Evolutionary conservation across 2,113 vertebrate genomes (phyloP), one percentile per base, ranked within the genome.

Genomic region (Periophthalmodon schlosseri): DNA sequence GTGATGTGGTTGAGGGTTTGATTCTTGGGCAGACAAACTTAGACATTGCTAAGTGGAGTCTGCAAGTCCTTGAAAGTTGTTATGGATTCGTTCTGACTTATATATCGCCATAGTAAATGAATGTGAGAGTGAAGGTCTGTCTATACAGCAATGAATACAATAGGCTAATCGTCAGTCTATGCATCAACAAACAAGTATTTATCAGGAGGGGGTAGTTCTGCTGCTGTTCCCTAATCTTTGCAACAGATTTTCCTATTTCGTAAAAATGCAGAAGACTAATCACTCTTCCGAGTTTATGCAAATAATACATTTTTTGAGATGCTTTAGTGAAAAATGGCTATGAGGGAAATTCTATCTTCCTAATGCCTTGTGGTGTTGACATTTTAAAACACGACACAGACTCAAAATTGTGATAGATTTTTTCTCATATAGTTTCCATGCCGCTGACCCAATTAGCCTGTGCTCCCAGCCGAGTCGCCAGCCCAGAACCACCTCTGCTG

Each of bases 381-480:
- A 10, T 23, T 20, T 39, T 58, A 4, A 76, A 77, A 76, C 46
- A 13, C 39, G 15, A 0, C 12, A 18, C 28, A 71, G 18, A 52
- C 36, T 67, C 46, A 36, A 82, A 79, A 83, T 74, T 71, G 63
- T 54, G 14, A 8, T 61, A 65, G 21, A 77, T 85, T 68, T 85
- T 84, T 39, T 74, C 60, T 69, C 68, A 70, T 46, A 33, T 63
- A 9, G 73, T 75, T 84, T 47, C 84, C 86, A 86, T 85, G 87
- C 89, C 82, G 84, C 88, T 84, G 87, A 88, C 82, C 87, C 85
- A 89, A 91, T 90, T 91, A 89, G 75, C 77, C 82, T 75, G 75
- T 70, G 39, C 6, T 60, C 68, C 63, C 79, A 89, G 89, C 87
- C 83, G 78, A 90, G 79, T 75, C 54, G 78, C 81, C 18, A 5